Evolutionary conservation across 37 sponge, comb jelly and placozoan genomes (phyloP).

Genomic region (Halichondria panicea): DNA sequence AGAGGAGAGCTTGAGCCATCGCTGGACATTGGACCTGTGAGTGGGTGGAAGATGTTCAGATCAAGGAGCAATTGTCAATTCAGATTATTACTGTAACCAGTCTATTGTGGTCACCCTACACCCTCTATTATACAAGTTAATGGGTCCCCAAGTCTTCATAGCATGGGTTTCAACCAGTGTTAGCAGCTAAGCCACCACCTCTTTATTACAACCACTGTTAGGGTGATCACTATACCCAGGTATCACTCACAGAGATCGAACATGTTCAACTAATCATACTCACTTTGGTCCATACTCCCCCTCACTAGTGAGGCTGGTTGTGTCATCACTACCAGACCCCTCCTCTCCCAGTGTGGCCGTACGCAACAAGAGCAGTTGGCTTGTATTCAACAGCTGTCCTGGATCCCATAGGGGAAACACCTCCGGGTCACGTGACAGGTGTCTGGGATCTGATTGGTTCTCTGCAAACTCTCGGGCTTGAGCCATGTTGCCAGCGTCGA

Average conservation of each 20-base stretch:
- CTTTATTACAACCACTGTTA: too few relatives aligned
- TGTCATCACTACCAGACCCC: conserved; percentile 75
- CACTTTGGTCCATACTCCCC: conserved; percentile 47
- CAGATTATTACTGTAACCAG: too few relatives aligned
- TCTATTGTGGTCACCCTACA: too few relatives aligned
- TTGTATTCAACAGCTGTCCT: conserved; percentile 72
- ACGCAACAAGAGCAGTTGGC: conserved; percentile 63
- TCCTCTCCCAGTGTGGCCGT: conserved; percentile 54
- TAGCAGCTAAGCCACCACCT: too few relatives aligned
- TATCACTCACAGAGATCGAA: too few relatives aligned
- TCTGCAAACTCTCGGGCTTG: conserved; percentile 47
- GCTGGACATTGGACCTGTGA: conserved; percentile 52
- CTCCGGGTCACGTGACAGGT: conserved; percentile 66
- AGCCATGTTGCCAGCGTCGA: conserved; percentile 43
- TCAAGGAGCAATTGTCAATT: too few relatives aligned
- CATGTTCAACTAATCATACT: too few relatives aligned
- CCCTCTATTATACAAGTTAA: background rate
- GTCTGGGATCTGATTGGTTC: conserved; percentile 17
- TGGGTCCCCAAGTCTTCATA: too few relatives aligned
- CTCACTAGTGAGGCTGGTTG: conserved; percentile 51
- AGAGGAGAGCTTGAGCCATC: conserved; percentile 87
- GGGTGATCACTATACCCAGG: too few relatives aligned
- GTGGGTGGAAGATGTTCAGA: too few relatives aligned
- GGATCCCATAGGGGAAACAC: conserved; percentile 87
- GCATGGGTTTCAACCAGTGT: too few relatives aligned